Evolutionary conservation across 2,797 vertebrate genomes (phyloP).

Genomic region (Melanotaenia parkinsoni): DNA sequence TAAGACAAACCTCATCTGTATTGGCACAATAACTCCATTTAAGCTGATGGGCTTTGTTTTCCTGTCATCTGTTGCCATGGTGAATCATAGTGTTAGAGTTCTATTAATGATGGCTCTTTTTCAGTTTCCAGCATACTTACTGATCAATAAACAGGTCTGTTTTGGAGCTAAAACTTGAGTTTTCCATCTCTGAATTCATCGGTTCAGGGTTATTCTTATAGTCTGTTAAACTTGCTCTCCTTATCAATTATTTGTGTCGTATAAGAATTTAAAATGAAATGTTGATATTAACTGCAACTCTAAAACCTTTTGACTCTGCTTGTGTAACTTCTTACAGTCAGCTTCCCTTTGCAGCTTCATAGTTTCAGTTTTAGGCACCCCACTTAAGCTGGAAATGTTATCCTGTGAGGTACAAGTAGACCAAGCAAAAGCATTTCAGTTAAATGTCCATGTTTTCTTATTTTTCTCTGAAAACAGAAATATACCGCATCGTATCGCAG

Average conservation of each 20-base stretch:
- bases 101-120: not conserved
- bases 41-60: not conserved
- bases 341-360: constrained; percentile 4
- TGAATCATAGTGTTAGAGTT: not conserved
- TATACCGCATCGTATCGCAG: constrained; percentile 98
- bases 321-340: constrained; percentile 20
- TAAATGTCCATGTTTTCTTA: not conserved
- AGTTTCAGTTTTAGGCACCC: not conserved
- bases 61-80: constrained; percentile 1
- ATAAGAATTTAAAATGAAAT: not conserved
- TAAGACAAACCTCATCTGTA: not conserved
- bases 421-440: not conserved
- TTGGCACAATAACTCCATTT: not conserved
- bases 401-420: not conserved
- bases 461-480: constrained; percentile 82
- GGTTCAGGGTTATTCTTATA: not conserved
- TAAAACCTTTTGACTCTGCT: not conserved
- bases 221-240: not conserved
- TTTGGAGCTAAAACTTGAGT: not conserved
- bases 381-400: not conserved
- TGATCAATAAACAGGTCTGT: not conserved
- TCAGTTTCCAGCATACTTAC: not conserved
- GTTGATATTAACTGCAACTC: not conserved
- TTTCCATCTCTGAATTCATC: not conserved
- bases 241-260: not conserved